Base-by-base conservation (phyloP, 2,113 vertebrate species). In the Isichthys henryi region DNA sequence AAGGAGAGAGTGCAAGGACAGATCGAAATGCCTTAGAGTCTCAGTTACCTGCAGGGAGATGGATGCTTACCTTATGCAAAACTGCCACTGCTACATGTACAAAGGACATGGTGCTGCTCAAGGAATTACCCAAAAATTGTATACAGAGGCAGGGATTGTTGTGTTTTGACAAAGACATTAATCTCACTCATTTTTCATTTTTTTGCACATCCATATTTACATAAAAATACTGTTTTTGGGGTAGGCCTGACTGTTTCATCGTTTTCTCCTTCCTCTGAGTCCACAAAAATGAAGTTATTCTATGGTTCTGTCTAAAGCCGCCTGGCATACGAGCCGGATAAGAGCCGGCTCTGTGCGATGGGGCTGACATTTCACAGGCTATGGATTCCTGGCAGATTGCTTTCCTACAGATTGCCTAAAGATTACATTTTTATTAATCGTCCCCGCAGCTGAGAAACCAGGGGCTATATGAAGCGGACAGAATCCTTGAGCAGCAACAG, bases 401-500 rank as follows among this genome's bases (percentile, higher is more conserved):
- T 92, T 62, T 43, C 90, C 74, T 70, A 83, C 91, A 89, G 89
- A 27, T n/a, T 58, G 80, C 74, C 84, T 46, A 90, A 52, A 92
- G 91, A 95, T 93, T 91, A 90, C 3, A 93, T 91, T 93, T 91
- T 91, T 86, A 93, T 93, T 91, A 80, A 92, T 92, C 92, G 86
- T 92, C 87, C 77, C 74, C 66, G 66, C 58, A 56, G 88, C 23
- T 86, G 66, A 48, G 86, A 56, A 50, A 89, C 90, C 53, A 13
- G 19, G 52, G 84, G 45, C 80, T 62, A 48, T 80, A 89, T 58
- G 88, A 90, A 27, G 2, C 10, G n/a, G 87, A 53, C 31, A 88
- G 88, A 91, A 89, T 83, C 66, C 48, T 15, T 87, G 89, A 90
- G 90, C 77, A 31, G 43, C 48, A 88, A 27, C 17, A 80, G 39